These are phyloP conservation scores for Sabatieria punctata DNA, from an alignment of 2,888 invertebrate genomes.

Conservation along the genomic window DNA sequence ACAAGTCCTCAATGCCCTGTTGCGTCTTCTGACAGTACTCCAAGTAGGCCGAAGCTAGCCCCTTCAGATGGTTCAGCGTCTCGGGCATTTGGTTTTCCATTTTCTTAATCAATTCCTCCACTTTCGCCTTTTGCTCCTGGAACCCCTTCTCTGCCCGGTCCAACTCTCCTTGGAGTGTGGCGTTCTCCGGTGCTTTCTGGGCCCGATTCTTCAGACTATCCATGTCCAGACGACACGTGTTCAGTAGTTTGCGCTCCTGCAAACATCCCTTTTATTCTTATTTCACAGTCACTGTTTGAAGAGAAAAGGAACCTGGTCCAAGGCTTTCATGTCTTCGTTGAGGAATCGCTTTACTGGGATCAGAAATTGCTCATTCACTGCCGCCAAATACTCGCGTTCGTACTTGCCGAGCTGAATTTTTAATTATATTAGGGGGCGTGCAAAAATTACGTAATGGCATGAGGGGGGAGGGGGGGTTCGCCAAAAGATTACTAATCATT, in stretches of 20 bases:
- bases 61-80: neutral
- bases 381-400: slow-evolving; percentile 2
- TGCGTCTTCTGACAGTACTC: slow-evolving; percentile 2
- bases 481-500: too few species aligned
- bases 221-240: slow-evolving; percentile 11
- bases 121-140: slow-evolving; percentile 1
- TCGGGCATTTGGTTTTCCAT: slow-evolving; percentile 4
- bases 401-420: slow-evolving; percentile 5
- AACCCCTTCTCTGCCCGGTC: slow-evolving; percentile 1
- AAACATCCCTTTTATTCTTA: neutral
- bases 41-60: neutral
- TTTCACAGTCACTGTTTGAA: neutral
- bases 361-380: neutral
- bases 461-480: too few species aligned
- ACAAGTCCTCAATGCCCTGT: slow-evolving; percentile 3
- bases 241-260: slow-evolving; percentile 8
- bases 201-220: slow-evolving; percentile 8
- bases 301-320: neutral
- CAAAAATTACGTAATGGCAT: too few species aligned
- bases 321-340: slow-evolving; percentile 7
- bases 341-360: slow-evolving; percentile 7
- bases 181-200: neutral
- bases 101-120: slow-evolving; percentile 1
- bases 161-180: neutral
- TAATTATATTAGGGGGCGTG: too few species aligned